Conservation (phyloP, 2,888 invertebrate species). For the Pachydiplax longipennis region DNA sequence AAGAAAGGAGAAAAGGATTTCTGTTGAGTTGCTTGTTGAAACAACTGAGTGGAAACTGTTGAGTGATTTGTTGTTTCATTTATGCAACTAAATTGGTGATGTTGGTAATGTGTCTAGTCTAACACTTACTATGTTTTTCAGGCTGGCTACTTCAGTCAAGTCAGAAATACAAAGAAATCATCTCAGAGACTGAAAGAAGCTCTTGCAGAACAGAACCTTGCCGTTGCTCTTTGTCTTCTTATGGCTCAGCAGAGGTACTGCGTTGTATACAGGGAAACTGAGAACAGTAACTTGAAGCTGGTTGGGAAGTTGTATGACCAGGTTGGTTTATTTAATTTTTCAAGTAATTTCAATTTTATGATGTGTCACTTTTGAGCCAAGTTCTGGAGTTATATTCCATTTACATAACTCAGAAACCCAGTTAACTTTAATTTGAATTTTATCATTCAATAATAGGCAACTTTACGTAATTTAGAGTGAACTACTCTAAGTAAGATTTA, state of each 20-base stretch:
- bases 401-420: too few species aligned
- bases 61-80: too few species aligned
- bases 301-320: slow-evolving; percentile 79
- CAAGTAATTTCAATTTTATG: neutral
- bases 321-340: slow-evolving; percentile 56
- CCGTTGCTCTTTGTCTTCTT: slow-evolving; percentile 89
- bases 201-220: slow-evolving; percentile 90
- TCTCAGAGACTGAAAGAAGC: slow-evolving; percentile 95
- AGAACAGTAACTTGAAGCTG: slow-evolving; percentile 84
- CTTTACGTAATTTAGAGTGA: too few species aligned
- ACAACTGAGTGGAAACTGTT: too few species aligned
- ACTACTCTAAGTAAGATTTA: too few species aligned
- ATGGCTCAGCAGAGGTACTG: slow-evolving; percentile 98
- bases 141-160: slow-evolving; percentile 98
- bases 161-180: slow-evolving; percentile 95
- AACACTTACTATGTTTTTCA: slow-evolving; percentile 59
- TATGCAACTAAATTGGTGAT: too few species aligned
- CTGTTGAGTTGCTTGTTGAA: too few species aligned
- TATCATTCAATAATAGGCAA: too few species aligned
- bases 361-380: too few species aligned
- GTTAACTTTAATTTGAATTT: too few species aligned
- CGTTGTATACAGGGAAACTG: slow-evolving; percentile 85
- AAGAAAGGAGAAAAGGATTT: too few species aligned
- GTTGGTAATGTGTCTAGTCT: neutral
- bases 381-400: too few species aligned